Conservation (phyloP, 2,888 invertebrate species). For the Aspidiotus destructor region DNA sequence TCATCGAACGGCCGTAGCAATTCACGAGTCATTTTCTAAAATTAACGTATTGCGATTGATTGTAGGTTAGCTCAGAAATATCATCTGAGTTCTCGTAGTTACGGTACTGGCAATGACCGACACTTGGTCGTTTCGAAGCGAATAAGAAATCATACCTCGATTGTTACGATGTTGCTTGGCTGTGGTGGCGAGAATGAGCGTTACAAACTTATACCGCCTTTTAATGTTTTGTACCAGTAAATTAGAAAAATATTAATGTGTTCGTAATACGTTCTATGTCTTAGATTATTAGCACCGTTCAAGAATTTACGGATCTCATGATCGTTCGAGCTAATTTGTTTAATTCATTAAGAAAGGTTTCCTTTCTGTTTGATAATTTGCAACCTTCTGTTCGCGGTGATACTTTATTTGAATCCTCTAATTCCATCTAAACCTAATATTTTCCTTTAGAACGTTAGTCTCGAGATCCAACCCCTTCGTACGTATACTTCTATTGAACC, state of each 20-base stretch:
- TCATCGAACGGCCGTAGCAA: background rate
- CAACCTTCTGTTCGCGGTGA: no score
- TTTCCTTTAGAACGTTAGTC: no score
- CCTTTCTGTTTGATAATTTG: no score
- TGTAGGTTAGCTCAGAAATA: slow-evolving; percentile 43
- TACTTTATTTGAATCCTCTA: no score
- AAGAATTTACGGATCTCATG: no score
- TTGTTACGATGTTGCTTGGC: slow-evolving; percentile 44
- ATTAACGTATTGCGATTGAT: slow-evolving; percentile 16
- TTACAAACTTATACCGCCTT: slow-evolving; percentile 44
- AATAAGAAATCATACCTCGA: slow-evolving; percentile 42
- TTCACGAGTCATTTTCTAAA: slow-evolving; percentile 24
- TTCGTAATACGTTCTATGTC: no score
- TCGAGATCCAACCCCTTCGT: no score
- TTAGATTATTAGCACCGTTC: no score
- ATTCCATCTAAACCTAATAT: no score
- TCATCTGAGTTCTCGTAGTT: slow-evolving; percentile 47
- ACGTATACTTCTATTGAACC: no score
- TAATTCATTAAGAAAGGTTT: no score
- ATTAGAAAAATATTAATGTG: background rate
- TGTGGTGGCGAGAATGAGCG: slow-evolving; percentile 46
- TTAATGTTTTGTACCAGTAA: slow-evolving; percentile 1
- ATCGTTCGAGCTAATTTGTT: no score
- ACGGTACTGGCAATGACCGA: slow-evolving; percentile 44
- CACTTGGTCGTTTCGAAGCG: slow-evolving; percentile 47